Conservation (phyloP, 2,113 vertebrate species). For the Sebastes fasciatus region DNA sequence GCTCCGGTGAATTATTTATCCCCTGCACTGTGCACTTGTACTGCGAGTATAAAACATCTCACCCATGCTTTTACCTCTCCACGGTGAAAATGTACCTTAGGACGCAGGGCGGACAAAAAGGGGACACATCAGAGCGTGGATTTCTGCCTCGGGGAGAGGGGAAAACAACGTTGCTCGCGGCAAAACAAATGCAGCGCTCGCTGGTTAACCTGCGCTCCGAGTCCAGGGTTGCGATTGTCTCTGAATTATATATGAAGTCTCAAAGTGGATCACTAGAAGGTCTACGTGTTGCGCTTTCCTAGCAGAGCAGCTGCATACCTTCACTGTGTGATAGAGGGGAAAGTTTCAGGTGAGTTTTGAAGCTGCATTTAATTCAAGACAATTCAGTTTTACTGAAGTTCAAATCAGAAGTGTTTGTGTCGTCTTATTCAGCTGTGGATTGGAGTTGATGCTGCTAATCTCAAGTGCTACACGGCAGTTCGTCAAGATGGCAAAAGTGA, state of each 20-base stretch:
- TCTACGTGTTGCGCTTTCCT: constrained; percentile 58
- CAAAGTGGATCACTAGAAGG: constrained; percentile 75
- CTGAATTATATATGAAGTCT: constrained; percentile 80
- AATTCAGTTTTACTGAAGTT: too few species aligned
- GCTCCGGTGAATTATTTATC: constrained; percentile 92
- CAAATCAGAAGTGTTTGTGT: neutral
- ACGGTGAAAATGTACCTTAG: constrained; percentile 87
- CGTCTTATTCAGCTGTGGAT: neutral
- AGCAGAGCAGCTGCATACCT: constrained; percentile 44
- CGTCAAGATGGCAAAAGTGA: neutral
- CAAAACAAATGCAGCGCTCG: constrained; percentile 65
- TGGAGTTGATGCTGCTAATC: neutral
- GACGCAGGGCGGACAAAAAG: constrained; percentile 62
- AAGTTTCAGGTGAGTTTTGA: constrained; percentile 54
- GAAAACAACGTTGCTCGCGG: constrained; percentile 62
- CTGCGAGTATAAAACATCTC: constrained; percentile 75
- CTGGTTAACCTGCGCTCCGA: constrained; percentile 75
- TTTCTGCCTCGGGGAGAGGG: constrained; percentile 56
- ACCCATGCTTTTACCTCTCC: constrained; percentile 86
- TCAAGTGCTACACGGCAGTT: neutral
- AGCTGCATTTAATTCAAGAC: neutral
- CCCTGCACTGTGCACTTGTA: constrained; percentile 79
- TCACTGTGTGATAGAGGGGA: constrained; percentile 5
- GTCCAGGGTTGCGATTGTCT: constrained; percentile 54
- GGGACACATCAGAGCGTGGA: constrained; percentile 59